Conservation (phyloP, 1,140 invertebrate species). For the Drosophila nikananu region DNA sequence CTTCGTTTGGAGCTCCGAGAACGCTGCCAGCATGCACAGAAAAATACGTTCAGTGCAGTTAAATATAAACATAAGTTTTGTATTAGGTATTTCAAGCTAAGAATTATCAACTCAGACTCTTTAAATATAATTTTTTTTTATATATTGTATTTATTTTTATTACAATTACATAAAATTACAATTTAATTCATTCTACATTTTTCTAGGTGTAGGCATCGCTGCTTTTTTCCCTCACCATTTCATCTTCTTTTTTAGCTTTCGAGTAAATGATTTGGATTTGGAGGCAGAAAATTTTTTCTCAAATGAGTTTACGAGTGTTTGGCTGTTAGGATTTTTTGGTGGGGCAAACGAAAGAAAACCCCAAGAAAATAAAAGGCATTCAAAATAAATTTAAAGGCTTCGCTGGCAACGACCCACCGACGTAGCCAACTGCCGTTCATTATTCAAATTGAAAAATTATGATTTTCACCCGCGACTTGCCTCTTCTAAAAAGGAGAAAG, state of each 20-base stretch:
- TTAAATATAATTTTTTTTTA: not conserved
- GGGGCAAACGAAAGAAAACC: slow-evolving; percentile 33
- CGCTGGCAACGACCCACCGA: slow-evolving; percentile 39
- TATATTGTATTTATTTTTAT: not conserved
- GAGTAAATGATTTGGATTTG: slow-evolving; percentile 78
- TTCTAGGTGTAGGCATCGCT: slow-evolving; percentile 15
- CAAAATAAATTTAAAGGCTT: slow-evolving; percentile 82
- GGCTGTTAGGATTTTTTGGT: slow-evolving; percentile 61
- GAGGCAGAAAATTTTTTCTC: slow-evolving; percentile 49
- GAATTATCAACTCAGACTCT: not conserved
- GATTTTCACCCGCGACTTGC: slow-evolving; percentile 67
- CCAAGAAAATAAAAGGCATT: slow-evolving; percentile 54
- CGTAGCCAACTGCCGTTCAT: slow-evolving; percentile 64
- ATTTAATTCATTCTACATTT: slow-evolving; percentile 1
- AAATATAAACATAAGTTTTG: not conserved
- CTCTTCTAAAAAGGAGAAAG: slow-evolving; percentile 27
- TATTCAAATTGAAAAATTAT: slow-evolving; percentile 84
- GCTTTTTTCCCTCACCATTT: not conserved
- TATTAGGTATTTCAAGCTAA: not conserved
- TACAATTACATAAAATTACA: not conserved
- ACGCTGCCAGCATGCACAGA: slow-evolving; percentile 20
- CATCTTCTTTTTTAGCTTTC: slow-evolving; percentile 54
- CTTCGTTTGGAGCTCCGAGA: slow-evolving; percentile 44
- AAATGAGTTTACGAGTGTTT: slow-evolving; percentile 83
- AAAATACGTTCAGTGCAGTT: not conserved